Base-by-base conservation (phyloP, 1,140 invertebrate genomes). In the Periplaneta americana region DNA sequence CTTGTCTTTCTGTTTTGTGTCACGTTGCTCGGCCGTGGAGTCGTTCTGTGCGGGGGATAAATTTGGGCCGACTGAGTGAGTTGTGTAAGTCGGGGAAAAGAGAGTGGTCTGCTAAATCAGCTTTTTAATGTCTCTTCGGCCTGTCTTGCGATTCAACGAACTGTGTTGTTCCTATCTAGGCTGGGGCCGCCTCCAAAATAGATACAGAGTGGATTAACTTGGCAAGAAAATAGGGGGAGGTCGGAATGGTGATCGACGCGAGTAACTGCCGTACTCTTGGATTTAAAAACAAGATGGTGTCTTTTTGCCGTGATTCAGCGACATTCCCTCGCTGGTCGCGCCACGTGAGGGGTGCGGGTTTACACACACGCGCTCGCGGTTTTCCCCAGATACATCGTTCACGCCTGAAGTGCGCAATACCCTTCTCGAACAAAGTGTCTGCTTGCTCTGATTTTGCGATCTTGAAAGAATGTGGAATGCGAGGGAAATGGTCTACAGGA, bases 131-230 rank as follows among this genome's bases (percentile, higher is more conserved):
- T 66, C 22, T 66, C 48, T 66, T 66, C 5, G 22, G 22, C 28
- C 3, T 28, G 48, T 66, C 48, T 66, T 66, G n/a, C 48, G 48
- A 66, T 66, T 8, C 48, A 66, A n/a, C 48, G n/a, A 28, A 28
- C 1, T 28, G 48, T 66, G 39, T 48, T 48, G 39, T 48, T 48
- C 6, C 39, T 17, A 22, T 66, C 6, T 66, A 2, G 75, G n/a
- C 35, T 18, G 33, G 75, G n/a, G 75, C 17, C 31, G 17, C 75
- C 31, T 77, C 75, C 75, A 33, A 77, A 77, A 77, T 77, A 77
- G 75, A 77, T 77, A 77, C 75, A 34, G 75, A 77, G 75, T 34
- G 35, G 8, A 77, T 77, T 77, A 77, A 33, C 75, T 77, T 77
- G 75, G 31, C n/a, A 34, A 36, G 32, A 33, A 77, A n/a, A 15